Conservation (phyloP, 2,113 vertebrate genomes). For the Haliaeetus leucogaster region DNA sequence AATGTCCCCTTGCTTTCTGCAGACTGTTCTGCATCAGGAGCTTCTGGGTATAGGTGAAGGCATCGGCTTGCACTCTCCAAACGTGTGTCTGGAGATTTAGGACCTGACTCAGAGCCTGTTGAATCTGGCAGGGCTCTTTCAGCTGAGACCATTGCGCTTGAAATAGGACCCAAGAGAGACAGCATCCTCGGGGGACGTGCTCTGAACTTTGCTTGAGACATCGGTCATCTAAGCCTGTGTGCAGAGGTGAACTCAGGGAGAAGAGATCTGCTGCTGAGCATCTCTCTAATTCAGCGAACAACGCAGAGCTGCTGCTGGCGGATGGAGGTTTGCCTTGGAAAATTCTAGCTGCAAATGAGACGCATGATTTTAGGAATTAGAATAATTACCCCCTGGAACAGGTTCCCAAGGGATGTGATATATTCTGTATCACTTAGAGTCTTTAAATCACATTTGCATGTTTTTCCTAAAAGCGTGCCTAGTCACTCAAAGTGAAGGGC, state of each 20-base stretch:
- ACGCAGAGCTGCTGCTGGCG: not conserved
- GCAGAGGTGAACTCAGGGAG: not conserved
- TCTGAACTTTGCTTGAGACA: not conserved
- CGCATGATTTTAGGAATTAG: conserved; percentile 56
- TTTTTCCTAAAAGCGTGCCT: conserved; percentile 12
- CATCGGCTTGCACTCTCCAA: not conserved
- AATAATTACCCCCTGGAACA: conserved; percentile 60
- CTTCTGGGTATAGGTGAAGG: not conserved
- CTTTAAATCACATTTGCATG: conserved; percentile 62
- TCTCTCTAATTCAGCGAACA: not conserved
- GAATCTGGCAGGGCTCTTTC: not conserved
- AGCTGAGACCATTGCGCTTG: not conserved
- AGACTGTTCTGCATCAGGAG: not conserved
- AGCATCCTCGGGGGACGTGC: not conserved
- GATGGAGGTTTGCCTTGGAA: conserved; percentile 25
- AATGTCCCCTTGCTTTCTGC: not conserved
- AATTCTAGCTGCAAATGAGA: conserved; percentile 59
- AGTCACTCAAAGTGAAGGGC: not conserved
- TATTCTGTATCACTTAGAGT: conserved; percentile 55
- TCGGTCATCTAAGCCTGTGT: not conserved
- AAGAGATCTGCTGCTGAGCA: not conserved
- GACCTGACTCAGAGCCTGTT: not conserved
- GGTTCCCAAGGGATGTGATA: conserved; percentile 46
- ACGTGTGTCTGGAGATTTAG: not conserved
- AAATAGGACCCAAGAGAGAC: not conserved